Evolutionary conservation across 53 echinoderm and acorn worm genomes (phyloP).

Genomic region (Antedon mediterranea): DNA sequence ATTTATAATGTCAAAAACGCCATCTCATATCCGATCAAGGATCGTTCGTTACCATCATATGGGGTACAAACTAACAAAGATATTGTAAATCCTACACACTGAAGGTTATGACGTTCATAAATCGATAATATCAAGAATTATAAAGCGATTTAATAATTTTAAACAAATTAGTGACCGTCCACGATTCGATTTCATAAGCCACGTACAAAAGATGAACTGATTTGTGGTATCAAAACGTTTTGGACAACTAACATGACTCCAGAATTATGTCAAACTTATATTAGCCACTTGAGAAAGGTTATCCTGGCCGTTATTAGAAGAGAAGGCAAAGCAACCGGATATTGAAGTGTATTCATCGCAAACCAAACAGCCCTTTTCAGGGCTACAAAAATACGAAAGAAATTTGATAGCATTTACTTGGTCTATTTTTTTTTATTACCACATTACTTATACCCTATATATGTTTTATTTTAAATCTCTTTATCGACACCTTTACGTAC

Average conservation of each 20-base stretch:
- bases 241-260: background rate
- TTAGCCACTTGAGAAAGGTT: conserved; percentile 6
- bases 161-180: background rate
- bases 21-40: no score
- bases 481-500: no score
- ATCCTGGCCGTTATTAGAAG: conserved; percentile 5
- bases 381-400: no score
- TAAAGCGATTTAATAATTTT: background rate
- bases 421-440: no score
- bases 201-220: conserved; percentile 3
- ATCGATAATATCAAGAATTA: background rate
- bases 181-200: conserved; percentile 9
- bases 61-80: background rate
- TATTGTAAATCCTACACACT: background rate
- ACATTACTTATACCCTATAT: no score
- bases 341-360: background rate
- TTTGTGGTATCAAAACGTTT: background rate
- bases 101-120: background rate
- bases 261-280: conserved; percentile 1
- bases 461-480: no score
- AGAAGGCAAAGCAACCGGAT: background rate
- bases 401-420: no score
- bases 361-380: conserved; percentile 18
- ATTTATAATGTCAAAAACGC: no score
- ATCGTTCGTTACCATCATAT: background rate